Percentiles rank a stretch among this genome's conserved stretches.
phyloP scores from a whole-genome alignment of 2,888 invertebrate genomes.

The Epicampocera succincta region DNA sequence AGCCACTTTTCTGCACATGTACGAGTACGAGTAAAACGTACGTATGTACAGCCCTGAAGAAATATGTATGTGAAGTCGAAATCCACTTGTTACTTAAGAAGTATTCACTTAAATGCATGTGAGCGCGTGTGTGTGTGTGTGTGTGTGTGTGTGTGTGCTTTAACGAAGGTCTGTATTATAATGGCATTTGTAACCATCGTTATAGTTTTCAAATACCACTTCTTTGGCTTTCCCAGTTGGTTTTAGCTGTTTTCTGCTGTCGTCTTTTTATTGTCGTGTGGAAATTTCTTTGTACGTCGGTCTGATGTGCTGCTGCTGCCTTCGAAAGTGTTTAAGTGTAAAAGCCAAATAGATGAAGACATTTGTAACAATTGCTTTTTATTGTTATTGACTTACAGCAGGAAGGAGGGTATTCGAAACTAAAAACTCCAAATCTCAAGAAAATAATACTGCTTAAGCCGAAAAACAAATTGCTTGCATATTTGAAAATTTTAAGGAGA shows the following conservation, averaged over 20 bases:
- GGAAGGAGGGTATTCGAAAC: constrained; percentile 29
- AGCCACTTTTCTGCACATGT: constrained; percentile 38
- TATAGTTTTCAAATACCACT: constrained; percentile 60
- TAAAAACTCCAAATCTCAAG: constrained; percentile 15
- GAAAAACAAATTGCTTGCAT: constrained; percentile 51
- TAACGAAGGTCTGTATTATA: constrained; percentile 16
- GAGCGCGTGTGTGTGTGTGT: not conserved
- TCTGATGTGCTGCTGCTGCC: constrained; percentile 36
- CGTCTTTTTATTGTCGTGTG: constrained; percentile 11
- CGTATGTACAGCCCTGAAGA: constrained; percentile 8
- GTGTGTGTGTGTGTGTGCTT: not conserved
- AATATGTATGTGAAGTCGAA: constrained; percentile 26
- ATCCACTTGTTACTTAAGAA: constrained; percentile 52
- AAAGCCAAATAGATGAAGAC: constrained; percentile 71
- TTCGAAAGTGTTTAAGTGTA: constrained; percentile 77
- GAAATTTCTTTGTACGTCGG: constrained; percentile 30
- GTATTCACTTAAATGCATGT: constrained; percentile 11
- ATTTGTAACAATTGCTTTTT: constrained; percentile 69
- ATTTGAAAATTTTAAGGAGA: constrained; percentile 16
- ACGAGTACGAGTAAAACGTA: not conserved
- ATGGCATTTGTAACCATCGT: constrained; percentile 52
- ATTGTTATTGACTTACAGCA: constrained; percentile 56
- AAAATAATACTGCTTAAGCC: constrained; percentile 37
- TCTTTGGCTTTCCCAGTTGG: constrained; percentile 53
- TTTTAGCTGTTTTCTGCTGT: constrained; percentile 31